Conservation (phyloP, 2,113 vertebrate species). For the Otolemur garnettii region DNA sequence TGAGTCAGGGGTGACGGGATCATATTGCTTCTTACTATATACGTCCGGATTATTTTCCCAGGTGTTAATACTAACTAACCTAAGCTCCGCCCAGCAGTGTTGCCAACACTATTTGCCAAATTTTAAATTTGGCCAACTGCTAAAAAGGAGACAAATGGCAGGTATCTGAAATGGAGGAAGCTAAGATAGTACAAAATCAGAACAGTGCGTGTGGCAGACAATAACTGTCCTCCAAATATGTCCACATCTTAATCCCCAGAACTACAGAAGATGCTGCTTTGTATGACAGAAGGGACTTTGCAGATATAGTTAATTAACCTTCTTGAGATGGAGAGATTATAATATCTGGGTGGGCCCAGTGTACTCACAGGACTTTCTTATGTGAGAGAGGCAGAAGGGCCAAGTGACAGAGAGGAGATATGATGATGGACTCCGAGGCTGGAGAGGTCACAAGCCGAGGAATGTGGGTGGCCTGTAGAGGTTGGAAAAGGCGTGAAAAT, state of each 20-base stretch:
- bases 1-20: not conserved
- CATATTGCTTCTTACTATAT: not conserved
- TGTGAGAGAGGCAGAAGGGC: not conserved
- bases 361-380: not conserved
- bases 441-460: not conserved
- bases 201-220: not conserved
- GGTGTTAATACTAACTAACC: not conserved
- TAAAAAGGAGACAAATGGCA: not conserved
- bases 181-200: not conserved
- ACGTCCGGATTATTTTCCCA: not conserved
- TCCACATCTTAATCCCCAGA: not conserved
- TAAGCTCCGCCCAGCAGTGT: not conserved
- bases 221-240: not conserved
- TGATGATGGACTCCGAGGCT: no score
- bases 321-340: not conserved
- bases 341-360: not conserved
- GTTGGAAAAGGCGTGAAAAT: not conserved
- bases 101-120: not conserved
- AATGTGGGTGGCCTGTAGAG: not conserved
- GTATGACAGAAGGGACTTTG: not conserved
- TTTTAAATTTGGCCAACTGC: not conserved
- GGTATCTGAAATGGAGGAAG: not conserved
- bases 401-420: not conserved
- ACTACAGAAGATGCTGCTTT: not conserved
- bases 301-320: not conserved